These are phyloP conservation scores for Ceryle rudis DNA, from an alignment of 2,797 vertebrate genomes.

Conservation along the genomic window DNA sequence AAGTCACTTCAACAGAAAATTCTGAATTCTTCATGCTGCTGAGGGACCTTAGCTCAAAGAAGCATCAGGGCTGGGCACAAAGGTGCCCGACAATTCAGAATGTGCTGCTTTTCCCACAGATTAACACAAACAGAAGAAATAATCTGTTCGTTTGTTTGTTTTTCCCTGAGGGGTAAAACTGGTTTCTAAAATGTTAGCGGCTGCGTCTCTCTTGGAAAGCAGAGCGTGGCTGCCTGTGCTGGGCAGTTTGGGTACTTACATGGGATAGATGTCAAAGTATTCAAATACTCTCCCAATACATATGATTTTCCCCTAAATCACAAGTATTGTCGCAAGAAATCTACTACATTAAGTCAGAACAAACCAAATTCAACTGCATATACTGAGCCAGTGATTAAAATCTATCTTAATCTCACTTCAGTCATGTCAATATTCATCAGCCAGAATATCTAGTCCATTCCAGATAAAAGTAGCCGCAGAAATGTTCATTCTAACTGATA, in stretches of 20 bases:
- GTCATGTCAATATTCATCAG: not conserved
- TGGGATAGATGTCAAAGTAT: not conserved
- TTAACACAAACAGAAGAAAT: not conserved
- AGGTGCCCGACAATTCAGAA: not conserved
- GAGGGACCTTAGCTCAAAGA: not conserved
- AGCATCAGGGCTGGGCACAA: not conserved
- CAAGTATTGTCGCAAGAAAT: not conserved
- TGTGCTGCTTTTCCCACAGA: not conserved
- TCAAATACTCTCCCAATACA: not conserved
- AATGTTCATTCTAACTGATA: not conserved
- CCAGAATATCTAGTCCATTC: not conserved
- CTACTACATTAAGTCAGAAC: not conserved
- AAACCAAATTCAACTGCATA: not conserved
- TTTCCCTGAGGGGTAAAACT: not conserved
- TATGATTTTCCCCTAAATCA: not conserved
- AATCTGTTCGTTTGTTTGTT: not conserved
- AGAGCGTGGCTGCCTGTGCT: rapidly evolving
- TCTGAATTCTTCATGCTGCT: not conserved
- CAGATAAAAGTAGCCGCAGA: not conserved
- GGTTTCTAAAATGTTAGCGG: not conserved
- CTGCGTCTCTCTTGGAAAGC: not conserved
- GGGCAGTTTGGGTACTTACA: not conserved
- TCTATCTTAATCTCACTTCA: not conserved
- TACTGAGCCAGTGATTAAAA: not conserved
- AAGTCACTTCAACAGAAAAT: not conserved